Evolutionary conservation across 1,140 invertebrate genomes (phyloP), one percentile per base, ranked within the genome.

Genomic region (Neodiprion lecontei): DNA sequence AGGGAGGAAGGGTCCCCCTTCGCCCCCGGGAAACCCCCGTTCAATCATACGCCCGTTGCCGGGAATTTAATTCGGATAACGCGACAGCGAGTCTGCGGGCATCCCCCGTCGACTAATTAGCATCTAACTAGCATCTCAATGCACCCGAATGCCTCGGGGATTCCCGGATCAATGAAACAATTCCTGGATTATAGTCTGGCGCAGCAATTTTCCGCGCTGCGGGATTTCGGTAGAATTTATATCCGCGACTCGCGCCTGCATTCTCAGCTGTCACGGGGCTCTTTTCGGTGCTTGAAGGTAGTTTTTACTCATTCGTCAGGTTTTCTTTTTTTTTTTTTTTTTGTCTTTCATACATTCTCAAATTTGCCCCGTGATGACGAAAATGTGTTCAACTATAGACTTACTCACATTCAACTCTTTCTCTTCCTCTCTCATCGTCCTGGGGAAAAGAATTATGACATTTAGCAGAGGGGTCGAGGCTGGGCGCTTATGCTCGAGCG

Each of bases 71-170:
- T 61, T 61, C 11, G 53, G n/a, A 61, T 61, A 61, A 61, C n/a
- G 53, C n/a, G 53, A 61, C 53, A 9, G 53, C 11, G 11, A 14
- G 53, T 1, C n/a, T 5, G 53, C 8, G n/a, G 53, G 53, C 53
- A 61, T 61, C n/a, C 53, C 53, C n/a, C 11, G n/a, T 61, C 11
- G 53, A 61, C 53, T 61, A 17, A 61, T 61, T 17, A 61, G 53
- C 53, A 61, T 61, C 53, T 61, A 61, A 61, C 53, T 12, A 61
- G n/a, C 53, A 61, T 61, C 53, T 61, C 53, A 61, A 61, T 61
- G 53, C 53, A 61, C n/a, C n/a, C 4, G n/a, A 61, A 61, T 61
- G 53, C 53, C 53, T 61, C 53, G n/a, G 53, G 11, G 53, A 61
- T 5, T 17, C 11, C n/a, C 53, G 53, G 53, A 61, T 61, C 53